A percentile compares a stretch with the other conserved stretches of the same genome.
Evolutionary conservation across 2,797 vertebrate species (phyloP).

Genomic region (Leptatherina wallacei): DNA sequence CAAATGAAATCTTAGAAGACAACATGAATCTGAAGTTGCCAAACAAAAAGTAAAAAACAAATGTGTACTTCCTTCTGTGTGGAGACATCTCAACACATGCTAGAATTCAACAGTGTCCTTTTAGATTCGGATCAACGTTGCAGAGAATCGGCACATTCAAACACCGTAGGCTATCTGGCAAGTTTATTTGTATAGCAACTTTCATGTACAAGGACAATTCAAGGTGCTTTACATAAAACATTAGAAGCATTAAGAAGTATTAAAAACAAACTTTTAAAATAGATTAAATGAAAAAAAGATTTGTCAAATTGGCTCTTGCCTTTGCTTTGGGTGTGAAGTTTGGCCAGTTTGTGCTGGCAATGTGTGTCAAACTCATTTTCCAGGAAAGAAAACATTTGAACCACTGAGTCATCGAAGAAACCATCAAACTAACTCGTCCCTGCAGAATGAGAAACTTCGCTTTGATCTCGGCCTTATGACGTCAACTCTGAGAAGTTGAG

Average conservation of each 20-base stretch:
- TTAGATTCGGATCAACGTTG: neutral
- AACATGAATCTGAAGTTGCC: neutral
- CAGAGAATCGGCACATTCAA: neutral
- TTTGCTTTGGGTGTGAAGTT: neutral
- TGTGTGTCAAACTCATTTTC: neutral
- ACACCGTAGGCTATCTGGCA: neutral
- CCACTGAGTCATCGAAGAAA: neutral
- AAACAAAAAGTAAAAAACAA: neutral
- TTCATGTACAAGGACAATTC: too few relatives aligned
- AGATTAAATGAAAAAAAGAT: too few relatives aligned
- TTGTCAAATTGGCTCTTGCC: neutral
- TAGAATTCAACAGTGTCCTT: neutral
- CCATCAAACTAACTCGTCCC: neutral
- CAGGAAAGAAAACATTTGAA: neutral
- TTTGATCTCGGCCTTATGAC: conserved; percentile 6
- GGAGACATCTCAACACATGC: neutral
- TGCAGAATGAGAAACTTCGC: neutral
- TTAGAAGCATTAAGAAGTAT: too few relatives aligned
- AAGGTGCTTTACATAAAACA: too few relatives aligned
- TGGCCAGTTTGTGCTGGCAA: neutral
- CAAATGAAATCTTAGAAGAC: neutral
- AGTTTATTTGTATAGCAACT: too few relatives aligned
- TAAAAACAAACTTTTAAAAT: too few relatives aligned
- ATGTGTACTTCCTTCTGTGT: neutral
- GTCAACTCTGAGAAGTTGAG: neutral